phyloP scores from a whole-genome alignment of 2,888 invertebrate species.

The Pocota personata region DNA sequence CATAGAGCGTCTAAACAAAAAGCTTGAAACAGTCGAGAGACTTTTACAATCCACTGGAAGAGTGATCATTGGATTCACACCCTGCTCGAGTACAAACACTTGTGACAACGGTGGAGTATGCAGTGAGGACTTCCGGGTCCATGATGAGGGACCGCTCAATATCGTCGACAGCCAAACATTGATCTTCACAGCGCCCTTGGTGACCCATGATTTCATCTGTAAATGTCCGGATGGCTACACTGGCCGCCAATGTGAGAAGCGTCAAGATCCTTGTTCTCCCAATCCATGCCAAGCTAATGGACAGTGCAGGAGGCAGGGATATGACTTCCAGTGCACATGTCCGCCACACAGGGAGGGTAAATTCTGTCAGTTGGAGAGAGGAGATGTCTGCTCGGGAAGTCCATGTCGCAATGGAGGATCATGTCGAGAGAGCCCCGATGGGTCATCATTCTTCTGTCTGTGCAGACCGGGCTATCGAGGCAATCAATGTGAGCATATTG shows the following conservation, averaged over 20 bases:
- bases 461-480: constrained; percentile 96
- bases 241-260: constrained; percentile 91
- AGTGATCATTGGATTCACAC: constrained; percentile 89
- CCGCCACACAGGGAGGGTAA: constrained; percentile 91
- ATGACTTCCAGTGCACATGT: constrained; percentile 93
- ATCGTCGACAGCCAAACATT: constrained; percentile 92
- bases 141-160: constrained; percentile 83
- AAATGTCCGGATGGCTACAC: constrained; percentile 93
- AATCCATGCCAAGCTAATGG: constrained; percentile 94
- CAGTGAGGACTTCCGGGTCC: constrained; percentile 88
- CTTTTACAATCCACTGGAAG: constrained; percentile 84
- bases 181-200: constrained; percentile 92
- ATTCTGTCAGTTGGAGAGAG: constrained; percentile 92
- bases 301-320: constrained; percentile 92
- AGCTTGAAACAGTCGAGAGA: constrained; percentile 86
- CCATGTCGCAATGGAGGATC: constrained; percentile 96
- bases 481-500: constrained; percentile 93
- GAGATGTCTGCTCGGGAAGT: constrained; percentile 92
- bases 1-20: constrained; percentile 86
- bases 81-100: constrained; percentile 86
- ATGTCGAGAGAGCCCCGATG: constrained; percentile 93
- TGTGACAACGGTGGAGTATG: constrained; percentile 92
- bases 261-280: constrained; percentile 95
- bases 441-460: constrained; percentile 94
- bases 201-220: constrained; percentile 91